Evolutionary conservation across 1,140 invertebrate genomes (phyloP).

Genomic region (Agrypnia vestita): DNA sequence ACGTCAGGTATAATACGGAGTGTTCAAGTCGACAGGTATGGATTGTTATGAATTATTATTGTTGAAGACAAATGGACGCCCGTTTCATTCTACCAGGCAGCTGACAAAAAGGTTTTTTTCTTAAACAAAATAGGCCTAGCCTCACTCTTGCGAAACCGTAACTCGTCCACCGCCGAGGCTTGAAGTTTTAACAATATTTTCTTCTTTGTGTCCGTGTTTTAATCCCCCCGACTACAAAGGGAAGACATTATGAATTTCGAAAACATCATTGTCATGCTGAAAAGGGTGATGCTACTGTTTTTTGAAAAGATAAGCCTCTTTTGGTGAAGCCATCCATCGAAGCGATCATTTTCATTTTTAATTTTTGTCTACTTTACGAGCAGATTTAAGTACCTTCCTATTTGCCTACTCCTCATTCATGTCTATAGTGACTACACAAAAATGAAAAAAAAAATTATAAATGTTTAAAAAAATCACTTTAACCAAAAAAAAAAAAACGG

Average conservation of each 20-base stretch:
- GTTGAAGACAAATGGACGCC: conserved; percentile 9
- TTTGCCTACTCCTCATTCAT: neutral
- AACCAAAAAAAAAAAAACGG: too few species aligned
- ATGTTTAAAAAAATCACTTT: too few species aligned
- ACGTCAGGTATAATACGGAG: neutral
- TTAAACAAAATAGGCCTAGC: neutral
- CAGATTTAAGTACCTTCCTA: neutral
- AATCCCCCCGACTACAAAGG: conserved; percentile 27
- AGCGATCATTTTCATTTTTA: neutral
- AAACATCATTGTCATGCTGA: conserved; percentile 30
- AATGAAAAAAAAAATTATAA: neutral
- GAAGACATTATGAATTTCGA: conserved; percentile 19
- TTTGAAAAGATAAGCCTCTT: conserved; percentile 4
- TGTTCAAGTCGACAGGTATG: conserved; percentile 27
- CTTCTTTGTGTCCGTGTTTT: conserved; percentile 18
- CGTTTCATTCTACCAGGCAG: conserved; percentile 10
- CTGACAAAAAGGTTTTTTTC: conserved; percentile 15
- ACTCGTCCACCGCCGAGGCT: neutral
- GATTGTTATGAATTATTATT: conserved; percentile 17
- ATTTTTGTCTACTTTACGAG: neutral
- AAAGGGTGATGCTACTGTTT: conserved; percentile 7
- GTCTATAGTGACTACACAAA: neutral
- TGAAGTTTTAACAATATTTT: conserved; percentile 27
- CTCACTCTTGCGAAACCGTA: neutral
- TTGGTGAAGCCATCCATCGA: neutral